These are phyloP conservation scores for Leptinotarsa rubiginosa DNA, from an alignment of 2,888 invertebrate genomes.

Conservation along the genomic window DNA sequence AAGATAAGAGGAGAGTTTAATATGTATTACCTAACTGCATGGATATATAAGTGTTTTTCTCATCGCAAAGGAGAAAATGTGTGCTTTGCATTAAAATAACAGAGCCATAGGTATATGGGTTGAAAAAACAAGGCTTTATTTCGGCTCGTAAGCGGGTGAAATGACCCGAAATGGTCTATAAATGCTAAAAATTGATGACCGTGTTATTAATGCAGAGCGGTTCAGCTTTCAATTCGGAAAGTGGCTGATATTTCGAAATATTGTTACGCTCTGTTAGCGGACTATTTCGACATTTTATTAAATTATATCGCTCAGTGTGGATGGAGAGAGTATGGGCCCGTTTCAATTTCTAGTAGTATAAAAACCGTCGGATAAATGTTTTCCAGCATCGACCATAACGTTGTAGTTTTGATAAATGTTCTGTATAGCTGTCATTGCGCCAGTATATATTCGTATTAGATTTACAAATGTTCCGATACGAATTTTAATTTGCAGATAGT, in stretches of 20 bases:
- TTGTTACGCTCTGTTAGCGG: slow-evolving; percentile 57
- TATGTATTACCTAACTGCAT: too few relatives aligned
- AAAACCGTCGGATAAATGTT: slow-evolving; percentile 49
- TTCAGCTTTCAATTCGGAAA: slow-evolving; percentile 56
- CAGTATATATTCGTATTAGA: slow-evolving; percentile 35
- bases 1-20: too few relatives aligned
- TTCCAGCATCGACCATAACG: slow-evolving; percentile 46
- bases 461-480: slow-evolving; percentile 46
- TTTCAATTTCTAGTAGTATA: slow-evolving; percentile 51
- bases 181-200: slow-evolving; percentile 52
- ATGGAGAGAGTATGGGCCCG: slow-evolving; percentile 38
- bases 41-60: too few relatives aligned
- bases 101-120: slow-evolving; percentile 31
- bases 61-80: slow-evolving; percentile 13
- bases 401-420: slow-evolving; percentile 49
- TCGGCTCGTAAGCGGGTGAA: slow-evolving; percentile 27
- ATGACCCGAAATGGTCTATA: slow-evolving; percentile 40
- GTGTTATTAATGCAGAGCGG: slow-evolving; percentile 52
- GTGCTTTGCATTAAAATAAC: slow-evolving; percentile 31
- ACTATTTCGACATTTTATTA: slow-evolving; percentile 59
- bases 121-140: slow-evolving; percentile 18
- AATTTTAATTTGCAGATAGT: slow-evolving; percentile 45
- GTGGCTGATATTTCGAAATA: slow-evolving; percentile 59
- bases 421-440: slow-evolving; percentile 34
- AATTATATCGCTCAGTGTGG: slow-evolving; percentile 51